Evolutionary conservation across 2,888 invertebrate species (phyloP), one percentile per base, ranked within the genome.

Genomic region (Muscina levida): DNA sequence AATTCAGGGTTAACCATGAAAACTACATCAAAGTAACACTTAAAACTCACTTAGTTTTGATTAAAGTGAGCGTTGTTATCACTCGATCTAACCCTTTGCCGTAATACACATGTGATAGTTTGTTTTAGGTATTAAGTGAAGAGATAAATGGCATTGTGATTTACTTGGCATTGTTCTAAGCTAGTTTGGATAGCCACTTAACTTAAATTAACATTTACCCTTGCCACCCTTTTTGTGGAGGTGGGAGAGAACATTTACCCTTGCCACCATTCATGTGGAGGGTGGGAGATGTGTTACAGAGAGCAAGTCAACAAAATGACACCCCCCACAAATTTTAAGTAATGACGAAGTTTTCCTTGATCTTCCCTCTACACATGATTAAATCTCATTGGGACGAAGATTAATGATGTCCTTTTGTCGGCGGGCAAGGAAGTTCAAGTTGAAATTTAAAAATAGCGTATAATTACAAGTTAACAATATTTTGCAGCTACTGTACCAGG

Each of bases 381-480:
- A 75, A 62, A 42, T 22, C 17, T 71, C 19, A 46, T 39, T 31
- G 8, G 44, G 31, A 31, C 8, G 26, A 77, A 81, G 81, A 81
- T 81, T 81, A 81, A 81, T 81, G 81, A 81, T 15, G 42, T 5
- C 39, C 42, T 24, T 68, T n/a, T 37, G 22, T 67, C n/a, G n/a
- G 8, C 56, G 56, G 39, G 51, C 59, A 26, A 39, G 66, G 67
- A 39, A 4, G 13, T 65, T 44, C 13, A 56, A 37, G 70, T 68
- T 46, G 17, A 31, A 31, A 72, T 53, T 75, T 74, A 77, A 81
- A 81, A 81, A 72, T 37, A 22, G 81, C 77, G 71, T 81, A 77
- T 81, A 81, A 81, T 81, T 81, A 81, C 71, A 74, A 75, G 75
- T 77, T 77, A 81, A 77, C 81, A 77, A 71, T n/a, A n/a, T 81